Base-by-base conservation (phyloP, 2,113 vertebrate genomes). In the Apistogramma diplotaenia region DNA sequence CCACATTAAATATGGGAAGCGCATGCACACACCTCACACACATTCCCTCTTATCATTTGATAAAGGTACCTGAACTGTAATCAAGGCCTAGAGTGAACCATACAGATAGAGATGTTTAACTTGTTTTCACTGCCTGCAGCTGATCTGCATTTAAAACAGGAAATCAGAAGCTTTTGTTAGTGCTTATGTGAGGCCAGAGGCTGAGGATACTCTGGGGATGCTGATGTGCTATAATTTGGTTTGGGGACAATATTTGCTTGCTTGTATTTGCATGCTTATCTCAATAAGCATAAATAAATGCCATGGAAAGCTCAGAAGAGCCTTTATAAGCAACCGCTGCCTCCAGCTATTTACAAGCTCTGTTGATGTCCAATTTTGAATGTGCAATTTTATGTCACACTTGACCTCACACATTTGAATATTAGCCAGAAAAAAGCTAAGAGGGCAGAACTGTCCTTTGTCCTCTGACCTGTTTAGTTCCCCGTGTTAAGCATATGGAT, bases 1-100 rank as follows among this genome's bases (percentile, higher is more conserved):
- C 73, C 70, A 78, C 65, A 80, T 80, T 78, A 89, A 80, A 85
- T 75, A 76, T 70, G 73, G 29, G 51, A 55, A 83, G 76, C 57
- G n/a, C 67, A 49, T 15, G 35, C 73, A 65, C 74, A 70, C 67
- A 53, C 40, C 46, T 35, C 85, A 81, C 51, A 74, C 65, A 37
- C 35, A 82, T 19, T 74, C 49, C 58, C 73, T 59, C 83, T 74
- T 85, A 78, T 62, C 49, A 59, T 83, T 78, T 33, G 33, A 78
- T 76, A 81, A 85, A 79, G n/a, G 51, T 85, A 18, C 74, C 72
- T 61, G 31, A 84, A 65, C 75, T 33, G 46, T 37, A 79, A 81
- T 75, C 43, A 51, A 70, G 51, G 15, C 31, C 25, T 21, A 11
- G 72, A 75, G 80, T 75, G 8, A 79, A 59, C 25, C 16, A 58